phyloP scores from a whole-genome alignment of 2,113 vertebrate genomes.

The Phylloscopus trochiloides region DNA sequence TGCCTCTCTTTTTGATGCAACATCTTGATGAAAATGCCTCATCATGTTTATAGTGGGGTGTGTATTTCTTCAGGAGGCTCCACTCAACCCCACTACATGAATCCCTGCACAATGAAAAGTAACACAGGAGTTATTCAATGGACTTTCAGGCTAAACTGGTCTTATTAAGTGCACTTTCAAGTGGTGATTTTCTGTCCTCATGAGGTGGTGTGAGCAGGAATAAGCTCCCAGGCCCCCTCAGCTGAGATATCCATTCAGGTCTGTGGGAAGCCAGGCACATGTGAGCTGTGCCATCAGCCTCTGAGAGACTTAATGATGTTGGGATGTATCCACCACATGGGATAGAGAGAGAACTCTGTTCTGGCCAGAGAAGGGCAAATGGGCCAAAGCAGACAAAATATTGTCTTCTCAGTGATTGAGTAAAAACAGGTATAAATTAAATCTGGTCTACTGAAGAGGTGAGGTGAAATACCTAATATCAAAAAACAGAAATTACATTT shows the following conservation, averaged over 20 bases:
- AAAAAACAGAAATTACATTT: background rate
- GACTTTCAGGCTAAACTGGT: background rate
- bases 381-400: background rate
- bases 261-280: fast-evolving
- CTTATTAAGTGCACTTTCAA: background rate
- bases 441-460: background rate
- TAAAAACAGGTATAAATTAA: background rate
- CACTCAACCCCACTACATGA: background rate
- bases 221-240: background rate
- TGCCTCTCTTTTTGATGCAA: background rate
- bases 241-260: background rate
- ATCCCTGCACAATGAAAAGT: background rate
- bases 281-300: background rate
- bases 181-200: background rate
- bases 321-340: background rate
- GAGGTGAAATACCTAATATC: background rate
- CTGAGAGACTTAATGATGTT: background rate
- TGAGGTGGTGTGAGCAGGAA: background rate
- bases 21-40: too few relatives aligned
- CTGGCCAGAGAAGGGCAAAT: background rate
- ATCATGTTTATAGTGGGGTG: fast-evolving
- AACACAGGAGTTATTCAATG: background rate
- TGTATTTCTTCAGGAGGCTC: background rate
- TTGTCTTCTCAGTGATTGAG: background rate
- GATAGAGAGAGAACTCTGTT: background rate